Evolutionary conservation across 2,113 vertebrate genomes (phyloP).

Genomic region (Quiscalus mexicanus): DNA sequence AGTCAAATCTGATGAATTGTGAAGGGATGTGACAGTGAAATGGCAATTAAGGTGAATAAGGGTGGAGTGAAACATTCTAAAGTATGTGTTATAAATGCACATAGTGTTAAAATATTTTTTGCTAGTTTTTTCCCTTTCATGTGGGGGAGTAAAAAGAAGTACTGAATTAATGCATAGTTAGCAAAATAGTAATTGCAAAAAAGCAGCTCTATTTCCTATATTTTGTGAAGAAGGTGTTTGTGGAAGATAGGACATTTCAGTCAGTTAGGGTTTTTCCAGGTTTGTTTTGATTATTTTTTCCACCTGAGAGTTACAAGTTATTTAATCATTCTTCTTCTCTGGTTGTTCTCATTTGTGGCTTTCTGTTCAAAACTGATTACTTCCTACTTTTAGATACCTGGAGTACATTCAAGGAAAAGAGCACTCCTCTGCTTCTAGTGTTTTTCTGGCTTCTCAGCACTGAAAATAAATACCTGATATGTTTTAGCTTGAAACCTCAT

Average conservation of each 20-base stretch:
- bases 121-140: background rate
- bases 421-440: background rate
- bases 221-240: background rate
- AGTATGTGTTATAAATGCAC: background rate
- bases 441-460: background rate
- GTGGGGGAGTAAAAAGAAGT: background rate
- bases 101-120: background rate
- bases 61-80: background rate
- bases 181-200: background rate
- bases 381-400: background rate
- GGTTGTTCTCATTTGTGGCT: background rate
- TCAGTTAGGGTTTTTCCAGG: background rate
- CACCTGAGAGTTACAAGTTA: background rate
- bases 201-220: background rate
- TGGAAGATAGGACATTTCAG: background rate
- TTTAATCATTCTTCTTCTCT: background rate
- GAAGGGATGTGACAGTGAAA: background rate
- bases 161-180: background rate
- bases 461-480: background rate
- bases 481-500: background rate
- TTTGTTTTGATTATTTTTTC: background rate
- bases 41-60: background rate
- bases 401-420: background rate
- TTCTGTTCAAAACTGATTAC: background rate
- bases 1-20: background rate